Conservation (phyloP, 2,888 invertebrate genomes). For the Spodoptera exigua region DNA sequence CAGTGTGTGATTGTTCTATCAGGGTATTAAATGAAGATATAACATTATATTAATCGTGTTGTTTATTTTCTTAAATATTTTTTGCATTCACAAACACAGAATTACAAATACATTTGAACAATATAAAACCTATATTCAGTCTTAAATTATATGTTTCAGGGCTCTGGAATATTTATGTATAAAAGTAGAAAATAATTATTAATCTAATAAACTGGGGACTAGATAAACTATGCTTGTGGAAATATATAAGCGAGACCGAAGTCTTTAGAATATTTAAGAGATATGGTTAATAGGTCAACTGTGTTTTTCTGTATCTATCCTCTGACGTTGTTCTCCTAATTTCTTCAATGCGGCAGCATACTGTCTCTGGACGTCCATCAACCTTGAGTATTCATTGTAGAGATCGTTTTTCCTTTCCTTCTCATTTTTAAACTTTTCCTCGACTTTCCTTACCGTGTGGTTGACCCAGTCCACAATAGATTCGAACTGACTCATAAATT, state of each 20-base stretch:
- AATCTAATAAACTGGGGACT: constrained; percentile 52
- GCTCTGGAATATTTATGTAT: constrained; percentile 56
- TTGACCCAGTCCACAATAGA: constrained; percentile 96
- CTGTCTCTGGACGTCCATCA: constrained; percentile 84
- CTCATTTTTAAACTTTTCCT: constrained; percentile 84
- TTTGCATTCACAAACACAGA: constrained; percentile 47
- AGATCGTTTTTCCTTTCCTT: constrained; percentile 77
- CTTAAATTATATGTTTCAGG: constrained; percentile 66
- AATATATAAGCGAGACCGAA: constrained; percentile 43
- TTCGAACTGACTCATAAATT: constrained; percentile 97
- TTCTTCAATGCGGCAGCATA: constrained; percentile 83
- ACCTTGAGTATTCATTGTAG: constrained; percentile 77
- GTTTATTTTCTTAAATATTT: constrained; percentile 53
- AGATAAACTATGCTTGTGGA: constrained; percentile 50
- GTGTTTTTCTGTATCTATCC: constrained; percentile 60
- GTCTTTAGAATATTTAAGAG: constrained; percentile 26
- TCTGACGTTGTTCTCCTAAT: constrained; percentile 78
- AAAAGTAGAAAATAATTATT: constrained; percentile 63
- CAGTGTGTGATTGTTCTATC: neutral
- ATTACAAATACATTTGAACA: constrained; percentile 50
- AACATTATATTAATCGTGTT: constrained; percentile 31
- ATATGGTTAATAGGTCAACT: constrained; percentile 50
- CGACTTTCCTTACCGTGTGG: constrained; percentile 94
- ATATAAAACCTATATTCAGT: constrained; percentile 75
- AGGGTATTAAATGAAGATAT: constrained; percentile 47